Evolutionary conservation across 2,888 invertebrate species (phyloP).

Genomic region (Aquatica leii): DNA sequence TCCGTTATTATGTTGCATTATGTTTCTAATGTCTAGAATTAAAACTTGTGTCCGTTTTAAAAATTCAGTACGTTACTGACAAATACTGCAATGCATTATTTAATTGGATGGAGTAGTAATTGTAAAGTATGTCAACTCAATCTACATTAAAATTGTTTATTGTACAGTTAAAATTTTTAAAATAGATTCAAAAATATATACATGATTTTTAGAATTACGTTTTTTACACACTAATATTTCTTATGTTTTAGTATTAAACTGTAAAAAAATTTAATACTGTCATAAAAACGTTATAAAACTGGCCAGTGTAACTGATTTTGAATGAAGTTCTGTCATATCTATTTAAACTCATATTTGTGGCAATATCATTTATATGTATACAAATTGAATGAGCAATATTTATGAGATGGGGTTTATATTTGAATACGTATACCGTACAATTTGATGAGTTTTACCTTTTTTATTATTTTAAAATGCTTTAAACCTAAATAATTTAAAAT

Average conservation of each 20-base stretch:
- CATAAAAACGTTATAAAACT: constrained; percentile 29
- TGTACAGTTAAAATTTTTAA: not conserved
- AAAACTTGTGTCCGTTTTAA: no score
- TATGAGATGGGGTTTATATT: constrained; percentile 31
- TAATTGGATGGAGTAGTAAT: no score
- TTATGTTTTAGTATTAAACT: constrained; percentile 15
- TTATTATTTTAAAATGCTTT: constrained; percentile 22
- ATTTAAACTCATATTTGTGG: constrained; percentile 27
- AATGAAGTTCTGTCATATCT: constrained; percentile 26
- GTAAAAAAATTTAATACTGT: constrained; percentile 18
- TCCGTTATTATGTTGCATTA: no score
- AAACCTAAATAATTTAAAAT: constrained; percentile 17
- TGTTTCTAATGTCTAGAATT: no score
- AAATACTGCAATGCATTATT: no score
- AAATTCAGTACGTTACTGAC: no score
- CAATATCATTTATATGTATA: constrained; percentile 28
- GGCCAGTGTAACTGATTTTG: constrained; percentile 28
- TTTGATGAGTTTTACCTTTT: constrained; percentile 30
- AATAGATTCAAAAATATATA: constrained; percentile 11
- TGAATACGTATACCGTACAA: constrained; percentile 32
- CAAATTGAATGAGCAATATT: constrained; percentile 30
- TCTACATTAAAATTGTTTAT: not conserved
- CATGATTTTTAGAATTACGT: constrained; percentile 9
- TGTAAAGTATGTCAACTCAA: no score
- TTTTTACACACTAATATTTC: constrained; percentile 19